Conservation (phyloP, 2,797 vertebrate species). For the Fistularia tabacaria region DNA sequence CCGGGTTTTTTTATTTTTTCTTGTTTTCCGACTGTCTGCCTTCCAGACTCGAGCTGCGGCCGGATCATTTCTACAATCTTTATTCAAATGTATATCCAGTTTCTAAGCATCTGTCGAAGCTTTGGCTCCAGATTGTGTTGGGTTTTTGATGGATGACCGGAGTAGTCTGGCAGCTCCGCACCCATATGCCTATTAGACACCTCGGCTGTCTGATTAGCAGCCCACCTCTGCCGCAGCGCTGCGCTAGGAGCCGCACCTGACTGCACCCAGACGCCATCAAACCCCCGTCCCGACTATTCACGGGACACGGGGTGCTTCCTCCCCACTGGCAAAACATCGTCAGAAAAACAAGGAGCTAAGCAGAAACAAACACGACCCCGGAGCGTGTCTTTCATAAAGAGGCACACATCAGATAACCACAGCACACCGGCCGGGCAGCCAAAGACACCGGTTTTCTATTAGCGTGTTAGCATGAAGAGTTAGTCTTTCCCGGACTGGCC, state of each 20-base stretch:
- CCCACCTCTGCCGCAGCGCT: conserved; percentile 32
- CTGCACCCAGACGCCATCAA: conserved; percentile 56
- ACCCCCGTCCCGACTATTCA: conserved; percentile 57
- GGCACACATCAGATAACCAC: conserved; percentile 17
- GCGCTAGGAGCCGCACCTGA: conserved; percentile 62
- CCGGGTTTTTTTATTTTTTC: too few relatives aligned
- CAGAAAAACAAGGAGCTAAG: conserved; percentile 33
- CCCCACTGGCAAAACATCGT: too few relatives aligned
- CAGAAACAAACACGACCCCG: conserved; percentile 18
- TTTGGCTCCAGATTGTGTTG: conserved; percentile 22
- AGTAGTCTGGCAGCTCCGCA: conserved; percentile 27
- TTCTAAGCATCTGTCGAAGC: too few relatives aligned
- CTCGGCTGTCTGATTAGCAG: conserved; percentile 54
- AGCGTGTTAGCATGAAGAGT: conserved; percentile 15
- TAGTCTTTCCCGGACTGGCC: conserved; percentile 35
- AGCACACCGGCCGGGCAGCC: too few relatives aligned
- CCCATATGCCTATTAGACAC: conserved; percentile 62
- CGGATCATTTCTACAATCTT: too few relatives aligned
- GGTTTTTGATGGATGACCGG: conserved; percentile 50
- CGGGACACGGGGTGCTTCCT: conserved; percentile 29
- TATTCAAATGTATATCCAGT: too few relatives aligned
- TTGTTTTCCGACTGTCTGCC: too few relatives aligned
- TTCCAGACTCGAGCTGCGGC: too few relatives aligned
- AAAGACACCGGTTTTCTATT: conserved; percentile 3
- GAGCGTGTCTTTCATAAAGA: conserved; percentile 16